Evolutionary conservation across 2,113 vertebrate genomes (phyloP).

Genomic region (Pristiophorus japonicus): DNA sequence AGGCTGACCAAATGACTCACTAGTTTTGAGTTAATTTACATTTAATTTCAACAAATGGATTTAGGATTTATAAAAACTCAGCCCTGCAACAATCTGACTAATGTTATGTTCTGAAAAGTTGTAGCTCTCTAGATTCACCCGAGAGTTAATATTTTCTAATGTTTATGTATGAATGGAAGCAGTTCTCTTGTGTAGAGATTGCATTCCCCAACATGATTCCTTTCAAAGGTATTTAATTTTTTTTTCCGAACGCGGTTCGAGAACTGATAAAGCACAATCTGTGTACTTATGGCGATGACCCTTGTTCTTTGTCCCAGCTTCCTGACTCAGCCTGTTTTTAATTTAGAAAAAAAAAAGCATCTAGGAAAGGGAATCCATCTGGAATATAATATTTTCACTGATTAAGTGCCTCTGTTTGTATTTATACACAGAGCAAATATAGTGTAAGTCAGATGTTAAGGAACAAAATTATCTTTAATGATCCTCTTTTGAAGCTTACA

Average conservation of each 20-base stretch:
- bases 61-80: not conserved
- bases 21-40: not conserved
- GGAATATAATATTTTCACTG: not conserved
- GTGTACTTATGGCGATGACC: too few species aligned
- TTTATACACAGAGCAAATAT: not conserved
- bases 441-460: not conserved
- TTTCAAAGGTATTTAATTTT: slow-evolving; percentile 19
- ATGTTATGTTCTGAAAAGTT: not conserved
- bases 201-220: not conserved
- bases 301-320: not conserved
- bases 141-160: not conserved
- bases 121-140: not conserved
- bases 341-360: not conserved
- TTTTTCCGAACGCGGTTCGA: not conserved
- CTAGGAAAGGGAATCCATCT: not conserved
- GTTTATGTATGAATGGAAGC: not conserved
- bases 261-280: not conserved
- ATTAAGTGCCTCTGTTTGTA: not conserved
- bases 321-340: not conserved
- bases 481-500: not conserved
- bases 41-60: not conserved
- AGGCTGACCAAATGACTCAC: not conserved
- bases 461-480: not conserved
- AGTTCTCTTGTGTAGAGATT: not conserved
- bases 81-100: not conserved